Evolutionary conservation across 1,140 invertebrate species (phyloP), one percentile per base, ranked within the genome.

Genomic region (Calosoma granatense): DNA sequence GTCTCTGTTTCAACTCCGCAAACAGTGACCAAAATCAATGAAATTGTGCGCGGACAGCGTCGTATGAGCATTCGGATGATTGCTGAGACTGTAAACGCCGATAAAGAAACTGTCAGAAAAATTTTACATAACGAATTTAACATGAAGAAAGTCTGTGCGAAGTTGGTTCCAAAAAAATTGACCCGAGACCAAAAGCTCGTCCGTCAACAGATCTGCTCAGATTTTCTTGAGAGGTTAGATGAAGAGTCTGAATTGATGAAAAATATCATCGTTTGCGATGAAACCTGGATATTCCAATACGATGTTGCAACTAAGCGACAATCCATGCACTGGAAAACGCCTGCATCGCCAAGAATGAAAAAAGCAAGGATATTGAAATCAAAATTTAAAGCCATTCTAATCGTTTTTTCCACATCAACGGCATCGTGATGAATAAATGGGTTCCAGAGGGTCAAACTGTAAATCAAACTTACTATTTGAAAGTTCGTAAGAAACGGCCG

Each of bases 281-380:
- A 71, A 59, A 56, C 60, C 52, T 63, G 61, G 64, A 54, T 63
- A 14, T 62, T 66, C 60, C 15, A 64, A 22, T 69, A 64, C 54
- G 61, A 69, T 41, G 59, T 62, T 14, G 58, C 68, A 62, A 67
- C 56, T 1, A 69, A 69, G 56, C 57, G 59, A 15, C 63, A 68
- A 59, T 64, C 53, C 57, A 57, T 58, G 58, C 56, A 65, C 3
- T 66, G 58, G 60, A 54, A 58, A 23, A 62, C 54, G 22, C 20
- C 47, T 36, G 51, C 1, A 12, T 64, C 60, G 12, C 61, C 60
- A 62, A 51, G 54, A 41, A 51, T 41, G 20, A 62, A 66, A 53
- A 63, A 58, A 63, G 59, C 59, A 15, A 39, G 53, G 55, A 58
- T 58, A 53, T 30, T 0, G 14, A 62, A 60, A 26, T 63, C 58